Percentiles rank a stretch among this genome's conserved stretches.
phyloP scores from a whole-genome alignment of 2,113 vertebrate species.

The Ascaphus truei region DNA sequence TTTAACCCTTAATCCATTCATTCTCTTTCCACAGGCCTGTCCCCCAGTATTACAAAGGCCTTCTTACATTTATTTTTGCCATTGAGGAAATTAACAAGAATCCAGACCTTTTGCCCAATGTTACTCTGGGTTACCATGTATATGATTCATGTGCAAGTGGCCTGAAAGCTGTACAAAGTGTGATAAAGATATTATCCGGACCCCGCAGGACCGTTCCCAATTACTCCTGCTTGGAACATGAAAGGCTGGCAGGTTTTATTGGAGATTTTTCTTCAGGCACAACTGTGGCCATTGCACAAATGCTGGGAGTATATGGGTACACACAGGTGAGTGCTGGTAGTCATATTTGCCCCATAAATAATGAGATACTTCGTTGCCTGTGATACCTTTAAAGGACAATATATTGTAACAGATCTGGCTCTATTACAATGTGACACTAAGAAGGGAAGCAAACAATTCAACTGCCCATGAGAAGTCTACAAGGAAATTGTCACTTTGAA shows the following conservation, averaged over 20 bases:
- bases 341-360: too few relatives aligned
- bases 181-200: slow-evolving; percentile 4
- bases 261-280: not conserved
- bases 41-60: not conserved
- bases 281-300: not conserved
- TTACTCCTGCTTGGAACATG: not conserved
- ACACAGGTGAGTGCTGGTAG: slow-evolving; percentile 12
- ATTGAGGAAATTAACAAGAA: not conserved
- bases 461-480: too few relatives aligned
- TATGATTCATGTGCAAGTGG: not conserved
- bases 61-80: not conserved
- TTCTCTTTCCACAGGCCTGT: too few relatives aligned
- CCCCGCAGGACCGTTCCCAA: not conserved
- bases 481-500: too few relatives aligned
- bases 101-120: not conserved
- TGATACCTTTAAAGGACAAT: too few relatives aligned
- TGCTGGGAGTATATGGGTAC: not conserved
- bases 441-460: too few relatives aligned
- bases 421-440: too few relatives aligned
- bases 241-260: not conserved
- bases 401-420: too few relatives aligned
- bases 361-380: too few relatives aligned
- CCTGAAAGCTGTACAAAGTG: not conserved
- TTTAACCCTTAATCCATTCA: too few relatives aligned
- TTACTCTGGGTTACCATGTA: not conserved